Percentiles rank a stretch among this genome's conserved stretches.
Evolutionary conservation across 2,113 vertebrate species (phyloP).

Genomic region (Synchiropus splendidus): DNA sequence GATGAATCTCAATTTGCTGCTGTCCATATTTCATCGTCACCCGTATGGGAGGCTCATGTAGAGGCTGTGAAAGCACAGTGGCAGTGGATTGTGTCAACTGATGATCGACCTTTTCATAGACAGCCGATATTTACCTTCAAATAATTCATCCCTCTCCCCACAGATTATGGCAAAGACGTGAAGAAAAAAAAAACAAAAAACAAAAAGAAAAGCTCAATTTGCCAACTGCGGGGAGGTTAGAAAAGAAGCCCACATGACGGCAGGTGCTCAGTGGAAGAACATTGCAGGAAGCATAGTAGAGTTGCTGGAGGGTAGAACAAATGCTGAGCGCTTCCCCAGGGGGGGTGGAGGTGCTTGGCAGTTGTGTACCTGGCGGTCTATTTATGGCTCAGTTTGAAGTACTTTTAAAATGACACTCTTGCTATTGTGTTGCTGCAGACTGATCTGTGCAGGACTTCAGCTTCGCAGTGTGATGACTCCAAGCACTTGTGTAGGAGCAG

Average conservation of each 20-base stretch:
- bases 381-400: constrained; percentile 38
- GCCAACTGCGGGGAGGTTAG: constrained; percentile 2
- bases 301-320: constrained; percentile 27
- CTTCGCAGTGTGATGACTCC: background rate
- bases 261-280: constrained; percentile 14
- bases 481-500: constrained; percentile 1
- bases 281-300: constrained; percentile 15
- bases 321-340: constrained; percentile 19
- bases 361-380: constrained; percentile 37
- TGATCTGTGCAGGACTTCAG: constrained; percentile 7
- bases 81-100: constrained; percentile 22
- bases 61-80: constrained; percentile 19
- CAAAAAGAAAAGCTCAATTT: constrained; percentile 8
- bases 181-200: constrained; percentile 1
- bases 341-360: constrained; percentile 26
- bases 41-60: constrained; percentile 34
- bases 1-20: constrained; percentile 69
- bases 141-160: constrained; percentile 19
- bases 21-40: constrained; percentile 61
- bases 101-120: constrained; percentile 28
- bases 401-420: constrained; percentile 19
- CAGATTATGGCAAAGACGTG: background rate
- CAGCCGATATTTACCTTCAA: constrained; percentile 35
- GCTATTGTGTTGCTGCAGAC: constrained; percentile 15
- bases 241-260: constrained; percentile 12